Conservation (phyloP, 2,888 invertebrate genomes). For the Drosophila acutilabella region DNA sequence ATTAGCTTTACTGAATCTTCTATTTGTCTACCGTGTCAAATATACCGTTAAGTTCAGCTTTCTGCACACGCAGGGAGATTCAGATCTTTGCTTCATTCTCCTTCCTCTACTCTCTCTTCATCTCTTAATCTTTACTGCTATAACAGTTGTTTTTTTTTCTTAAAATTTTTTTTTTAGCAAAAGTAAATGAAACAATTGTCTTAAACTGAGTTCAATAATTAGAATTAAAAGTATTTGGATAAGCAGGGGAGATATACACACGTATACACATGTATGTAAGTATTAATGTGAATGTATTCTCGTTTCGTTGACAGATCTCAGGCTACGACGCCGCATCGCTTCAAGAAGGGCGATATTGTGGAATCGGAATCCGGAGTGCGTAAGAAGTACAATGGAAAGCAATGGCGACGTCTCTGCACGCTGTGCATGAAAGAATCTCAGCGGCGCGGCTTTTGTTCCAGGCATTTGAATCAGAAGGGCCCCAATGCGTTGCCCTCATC, state of each 20-base stretch:
- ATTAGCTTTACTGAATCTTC: background rate
- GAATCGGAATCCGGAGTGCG: constrained; percentile 91
- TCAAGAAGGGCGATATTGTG: constrained; percentile 97
- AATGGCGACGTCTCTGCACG: constrained; percentile 98
- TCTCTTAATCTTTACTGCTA: background rate
- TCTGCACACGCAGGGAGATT: background rate
- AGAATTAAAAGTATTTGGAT: constrained; percentile 18
- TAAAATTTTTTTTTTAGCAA: background rate
- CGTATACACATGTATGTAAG: background rate
- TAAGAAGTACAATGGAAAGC: constrained; percentile 99
- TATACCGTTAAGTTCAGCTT: constrained; percentile 4
- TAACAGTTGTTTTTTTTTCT: background rate
- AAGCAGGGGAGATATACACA: background rate
- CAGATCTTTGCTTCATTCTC: background rate
- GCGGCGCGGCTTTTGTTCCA: constrained; percentile 97
- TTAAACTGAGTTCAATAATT: constrained; percentile 48
- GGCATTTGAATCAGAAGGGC: constrained; percentile 96
- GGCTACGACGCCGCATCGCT: constrained; percentile 97
- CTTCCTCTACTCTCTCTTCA: background rate
- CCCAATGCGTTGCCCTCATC: constrained; percentile 86
- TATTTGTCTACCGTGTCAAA: background rate
- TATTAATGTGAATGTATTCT: constrained; percentile 15
- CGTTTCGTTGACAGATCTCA: constrained; percentile 88
- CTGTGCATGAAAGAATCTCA: constrained; percentile 99
- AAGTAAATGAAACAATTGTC: constrained; percentile 20